Evolutionary conservation across 2,113 vertebrate species (phyloP).

Genomic region (Myiagra hebetior): DNA sequence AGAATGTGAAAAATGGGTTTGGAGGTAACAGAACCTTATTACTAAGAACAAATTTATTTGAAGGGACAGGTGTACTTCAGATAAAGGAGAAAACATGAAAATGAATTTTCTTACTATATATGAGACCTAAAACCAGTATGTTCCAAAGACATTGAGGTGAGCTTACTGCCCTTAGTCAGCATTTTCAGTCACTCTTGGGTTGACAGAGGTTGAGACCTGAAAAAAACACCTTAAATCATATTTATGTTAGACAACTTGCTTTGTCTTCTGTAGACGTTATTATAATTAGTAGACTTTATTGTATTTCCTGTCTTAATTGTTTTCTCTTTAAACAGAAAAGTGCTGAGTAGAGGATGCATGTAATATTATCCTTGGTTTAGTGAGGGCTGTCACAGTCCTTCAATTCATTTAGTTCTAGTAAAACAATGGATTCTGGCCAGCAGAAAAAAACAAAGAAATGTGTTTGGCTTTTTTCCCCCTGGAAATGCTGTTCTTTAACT

Average conservation of each 20-base stretch:
- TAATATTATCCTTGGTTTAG: not conserved
- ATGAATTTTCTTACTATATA: not conserved
- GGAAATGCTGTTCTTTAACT: not conserved
- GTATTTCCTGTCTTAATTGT: not conserved
- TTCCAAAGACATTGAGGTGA: not conserved
- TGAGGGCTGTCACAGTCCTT: not conserved
- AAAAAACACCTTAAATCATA: not conserved
- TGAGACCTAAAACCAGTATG: not conserved
- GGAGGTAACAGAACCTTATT: not conserved
- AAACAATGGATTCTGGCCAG: not conserved
- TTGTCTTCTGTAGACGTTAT: not conserved
- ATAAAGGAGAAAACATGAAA: not conserved
- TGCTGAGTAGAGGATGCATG: not conserved
- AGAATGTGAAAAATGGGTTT: not conserved
- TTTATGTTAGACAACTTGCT: not conserved
- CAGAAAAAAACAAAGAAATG: not conserved
- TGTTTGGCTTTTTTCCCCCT: not conserved
- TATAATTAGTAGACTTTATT: not conserved
- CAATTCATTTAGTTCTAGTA: not conserved
- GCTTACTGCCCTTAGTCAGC: not conserved
- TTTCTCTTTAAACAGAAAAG: not conserved
- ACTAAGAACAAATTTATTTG: not conserved
- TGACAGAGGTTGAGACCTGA: not conserved
- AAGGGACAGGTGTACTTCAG: not conserved
- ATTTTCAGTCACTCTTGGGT: not conserved